Percentiles rank a stretch among this genome's conserved stretches.
These are phyloP conservation scores for fruit fly (Drosophila melanogaster) DNA, from an alignment of 1,140 invertebrate species.

Conservation along the genomic window Release_6_plus_ISO1_MT NT_033779.5:8365501-8366000, in stretches of 20 bases:
- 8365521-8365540: constrained; percentile 61
- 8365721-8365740: no score
- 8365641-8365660: constrained; percentile 6
- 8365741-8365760: no score
- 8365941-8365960: neutral
- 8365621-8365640: constrained; percentile 72
- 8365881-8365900: no score
- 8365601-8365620: constrained; percentile 74
- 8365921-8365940: neutral
- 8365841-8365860: neutral
- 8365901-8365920: no score
- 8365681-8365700: neutral
- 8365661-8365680: neutral
- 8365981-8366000: neutral
- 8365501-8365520: constrained; percentile 47
- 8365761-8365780: neutral
- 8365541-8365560: constrained; percentile 57
- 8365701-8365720: neutral
- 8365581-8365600: constrained; percentile 67
- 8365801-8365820: neutral
- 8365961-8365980: neutral
- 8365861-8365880: no score
- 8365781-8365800: neutral
- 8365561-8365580: constrained; percentile 34
- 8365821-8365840: neutral